Evolutionary conservation across 2,888 invertebrate species (phyloP), one percentile per base, ranked within the genome.

Genomic region (Microctonus brassicae): DNA sequence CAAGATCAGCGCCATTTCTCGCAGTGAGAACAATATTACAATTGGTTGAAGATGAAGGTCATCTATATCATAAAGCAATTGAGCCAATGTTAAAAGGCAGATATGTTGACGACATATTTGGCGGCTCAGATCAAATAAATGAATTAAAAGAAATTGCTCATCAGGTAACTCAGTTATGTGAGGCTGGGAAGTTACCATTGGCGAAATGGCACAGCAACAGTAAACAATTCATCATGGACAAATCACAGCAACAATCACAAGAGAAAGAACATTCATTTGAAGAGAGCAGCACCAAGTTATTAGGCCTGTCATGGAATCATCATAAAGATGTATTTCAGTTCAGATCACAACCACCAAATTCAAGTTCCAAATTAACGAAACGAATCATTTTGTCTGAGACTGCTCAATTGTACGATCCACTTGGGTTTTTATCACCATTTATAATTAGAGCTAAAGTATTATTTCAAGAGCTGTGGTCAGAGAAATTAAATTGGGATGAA

Each of bases 241-340:
- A 24, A 36, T 75, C 73, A 22, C 53, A 64, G 64, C 63, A 13
- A 11, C 58, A 13, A 62, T 39, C 13, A 67, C 71, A 58, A 65
- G 75, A 69, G 61, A 42, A 34, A 65, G 72, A 26, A 47, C 75
- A 55, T 72, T 67, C n/a, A 47, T 20, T 47, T 20, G 47, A 47
- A 47, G 47, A 47, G 2, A 6, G 17, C n/a, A 47, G 17, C 9
- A 20, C 20, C 3, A 47, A 47, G 17, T 6, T 47, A 13, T 47
- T 17, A 17, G 47, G 47, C n/a, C 47, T 47, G 17, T 47, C 17
- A 17, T 47, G 47, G 47, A 6, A 47, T 20, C 17, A 13, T 2
- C 5, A 9, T 9, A 2, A 6, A 6, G 47, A 47, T 47, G 5
- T 3, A n/a, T 47, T 47, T 17, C 1, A 47, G 1, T 47, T 47